A percentile compares a stretch with the other conserved stretches of the same genome.
These are phyloP conservation scores for Pogoniulus pusillus DNA, from an alignment of 2,797 vertebrate genomes.

Conservation along the genomic window DNA sequence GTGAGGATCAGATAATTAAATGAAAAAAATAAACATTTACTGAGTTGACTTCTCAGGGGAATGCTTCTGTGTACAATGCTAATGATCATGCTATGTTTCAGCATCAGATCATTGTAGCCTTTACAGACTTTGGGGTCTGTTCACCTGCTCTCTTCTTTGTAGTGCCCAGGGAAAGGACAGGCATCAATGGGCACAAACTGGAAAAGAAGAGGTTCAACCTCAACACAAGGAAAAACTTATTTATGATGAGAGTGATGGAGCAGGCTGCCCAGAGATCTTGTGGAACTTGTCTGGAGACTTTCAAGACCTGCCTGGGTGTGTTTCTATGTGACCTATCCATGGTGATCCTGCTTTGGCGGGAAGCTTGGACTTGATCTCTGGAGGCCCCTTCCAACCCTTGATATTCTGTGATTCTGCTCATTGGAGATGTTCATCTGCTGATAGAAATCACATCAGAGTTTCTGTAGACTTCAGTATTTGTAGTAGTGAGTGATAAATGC, in stretches of 20 bases:
- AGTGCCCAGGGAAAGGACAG: too few relatives aligned
- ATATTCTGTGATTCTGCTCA: background rate
- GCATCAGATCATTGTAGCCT: background rate
- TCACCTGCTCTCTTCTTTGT: background rate
- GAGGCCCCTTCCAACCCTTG: too few relatives aligned
- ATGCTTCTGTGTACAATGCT: slow-evolving; percentile 41
- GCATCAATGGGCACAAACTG: too few relatives aligned
- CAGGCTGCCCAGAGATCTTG: too few relatives aligned
- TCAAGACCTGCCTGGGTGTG: too few relatives aligned
- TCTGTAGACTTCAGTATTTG: background rate
- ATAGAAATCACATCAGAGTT: background rate
- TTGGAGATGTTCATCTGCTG: background rate
- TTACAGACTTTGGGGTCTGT: background rate
- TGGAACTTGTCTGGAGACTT: too few relatives aligned
- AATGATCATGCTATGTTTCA: background rate
- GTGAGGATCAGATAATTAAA: slow-evolving; percentile 80
- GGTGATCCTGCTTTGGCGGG: too few relatives aligned
- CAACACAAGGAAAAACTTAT: too few relatives aligned
- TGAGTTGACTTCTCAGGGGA: slow-evolving; percentile 6
- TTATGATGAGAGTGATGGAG: too few relatives aligned
- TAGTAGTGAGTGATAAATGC: background rate
- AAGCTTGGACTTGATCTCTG: too few relatives aligned
- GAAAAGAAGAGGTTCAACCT: too few relatives aligned
- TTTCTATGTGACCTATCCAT: too few relatives aligned
- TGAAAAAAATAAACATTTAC: slow-evolving; percentile 77